Percentiles rank a stretch among this genome's conserved stretches.
Evolutionary conservation across 2,888 invertebrate species (phyloP).

Genomic region (Coenonympha arcania): DNA sequence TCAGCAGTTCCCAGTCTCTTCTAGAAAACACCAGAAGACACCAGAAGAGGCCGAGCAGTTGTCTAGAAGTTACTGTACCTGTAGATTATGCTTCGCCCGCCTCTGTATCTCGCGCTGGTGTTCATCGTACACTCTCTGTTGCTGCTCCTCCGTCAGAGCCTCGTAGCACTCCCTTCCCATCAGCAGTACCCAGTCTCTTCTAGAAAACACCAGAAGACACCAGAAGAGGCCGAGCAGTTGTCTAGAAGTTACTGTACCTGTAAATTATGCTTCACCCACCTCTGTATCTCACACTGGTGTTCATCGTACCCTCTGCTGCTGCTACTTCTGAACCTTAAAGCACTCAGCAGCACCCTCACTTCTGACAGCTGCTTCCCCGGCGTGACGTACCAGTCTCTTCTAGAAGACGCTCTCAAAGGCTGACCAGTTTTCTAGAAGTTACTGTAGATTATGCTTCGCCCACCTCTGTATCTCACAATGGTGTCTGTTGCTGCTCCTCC

Average conservation of each 20-base stretch:
- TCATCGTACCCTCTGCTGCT: slow-evolving; percentile 94
- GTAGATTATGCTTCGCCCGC: slow-evolving; percentile 91
- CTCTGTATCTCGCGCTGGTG: slow-evolving; percentile 93
- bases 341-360: slow-evolving; percentile 92
- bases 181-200: no score
- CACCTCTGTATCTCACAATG: slow-evolving; percentile 91
- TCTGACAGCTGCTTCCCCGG: slow-evolving; percentile 95
- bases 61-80: slow-evolving; percentile 60
- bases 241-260: slow-evolving; percentile 67
- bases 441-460: slow-evolving; percentile 92
- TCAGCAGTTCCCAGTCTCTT: no score
- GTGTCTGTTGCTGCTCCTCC: no score
- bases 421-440: no score
- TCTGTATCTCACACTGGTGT: slow-evolving; percentile 92
- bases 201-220: no score
- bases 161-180: no score
- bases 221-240: no score
- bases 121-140: slow-evolving; percentile 92
- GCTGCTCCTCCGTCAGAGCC: slow-evolving; percentile 90
- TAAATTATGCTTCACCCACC: slow-evolving; percentile 91
- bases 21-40: no score
- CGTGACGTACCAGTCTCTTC: slow-evolving; percentile 95
- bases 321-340: slow-evolving; percentile 91
- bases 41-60: no score
- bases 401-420: no score